phyloP scores from a whole-genome alignment of 2,888 invertebrate species.

The Caenorhabditis zanzibari region DNA sequence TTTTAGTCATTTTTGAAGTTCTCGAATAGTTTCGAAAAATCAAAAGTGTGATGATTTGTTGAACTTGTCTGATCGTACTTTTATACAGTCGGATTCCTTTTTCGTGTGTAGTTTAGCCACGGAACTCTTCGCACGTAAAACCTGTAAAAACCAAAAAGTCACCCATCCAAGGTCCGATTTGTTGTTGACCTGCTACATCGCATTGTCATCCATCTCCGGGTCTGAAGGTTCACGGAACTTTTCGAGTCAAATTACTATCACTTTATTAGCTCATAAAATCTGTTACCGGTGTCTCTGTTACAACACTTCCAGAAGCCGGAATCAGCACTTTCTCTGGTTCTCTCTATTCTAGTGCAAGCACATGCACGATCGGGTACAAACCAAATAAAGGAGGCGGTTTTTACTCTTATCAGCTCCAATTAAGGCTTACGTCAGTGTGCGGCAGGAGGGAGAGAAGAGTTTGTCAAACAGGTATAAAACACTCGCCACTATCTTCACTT shows the following conservation, averaged over 20 bases:
- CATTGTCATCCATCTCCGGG: conserved; percentile 42
- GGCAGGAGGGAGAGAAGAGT: conserved; percentile 7
- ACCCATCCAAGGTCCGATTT: background rate
- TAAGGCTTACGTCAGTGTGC: conserved; percentile 55
- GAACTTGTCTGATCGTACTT: background rate
- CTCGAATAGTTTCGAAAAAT: no score
- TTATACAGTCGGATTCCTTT: background rate
- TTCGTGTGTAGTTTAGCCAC: conserved; percentile 23
- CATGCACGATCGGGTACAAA: conserved; percentile 54
- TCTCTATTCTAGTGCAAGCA: conserved; percentile 17
- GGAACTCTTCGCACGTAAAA: conserved; percentile 21
- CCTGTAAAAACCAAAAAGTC: conserved; percentile 7
- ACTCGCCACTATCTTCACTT: conserved; percentile 30
- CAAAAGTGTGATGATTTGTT: conserved; percentile 10
- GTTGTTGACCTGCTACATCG: conserved; percentile 5
- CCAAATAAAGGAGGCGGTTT: conserved; percentile 51
- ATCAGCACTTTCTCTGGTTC: conserved; percentile 23
- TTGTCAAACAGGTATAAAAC: conserved; percentile 54
- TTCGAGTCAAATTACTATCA: conserved; percentile 18
- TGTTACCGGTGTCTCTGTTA: conserved; percentile 1
- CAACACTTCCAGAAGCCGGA: conserved; percentile 50
- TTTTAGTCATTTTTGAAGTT: background rate
- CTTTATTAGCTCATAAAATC: conserved; percentile 52
- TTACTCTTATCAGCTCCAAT: conserved; percentile 36
- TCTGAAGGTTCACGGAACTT: conserved; percentile 30